Percentiles rank a stretch among this genome's conserved stretches.
Evolutionary conservation across 2,797 vertebrate genomes (phyloP).

Genomic region (Selene dorsalis): DNA sequence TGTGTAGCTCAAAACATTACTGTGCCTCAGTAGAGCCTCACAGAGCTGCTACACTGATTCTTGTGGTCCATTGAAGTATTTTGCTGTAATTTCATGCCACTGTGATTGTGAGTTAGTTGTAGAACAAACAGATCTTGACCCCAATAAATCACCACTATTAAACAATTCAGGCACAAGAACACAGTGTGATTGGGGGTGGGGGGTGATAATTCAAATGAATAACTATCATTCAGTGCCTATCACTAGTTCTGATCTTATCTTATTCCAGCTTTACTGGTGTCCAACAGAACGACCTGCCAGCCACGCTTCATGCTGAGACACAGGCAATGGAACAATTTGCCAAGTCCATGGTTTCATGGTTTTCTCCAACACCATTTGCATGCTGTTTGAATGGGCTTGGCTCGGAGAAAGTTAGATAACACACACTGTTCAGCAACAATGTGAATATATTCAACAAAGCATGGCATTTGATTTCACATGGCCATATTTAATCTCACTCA

Average conservation of each 20-base stretch:
- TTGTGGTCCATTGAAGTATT: too few relatives aligned
- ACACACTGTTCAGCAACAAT: conserved; percentile 13
- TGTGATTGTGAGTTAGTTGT: too few relatives aligned
- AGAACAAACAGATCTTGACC: too few relatives aligned
- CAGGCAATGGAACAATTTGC: conserved; percentile 14
- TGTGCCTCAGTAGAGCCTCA: too few relatives aligned
- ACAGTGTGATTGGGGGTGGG: background rate
- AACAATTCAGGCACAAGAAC: too few relatives aligned
- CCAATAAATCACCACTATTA: too few relatives aligned
- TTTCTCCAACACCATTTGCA: conserved; percentile 71
- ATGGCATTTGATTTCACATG: conserved; percentile 8
- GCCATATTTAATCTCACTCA: background rate
- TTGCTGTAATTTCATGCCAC: too few relatives aligned
- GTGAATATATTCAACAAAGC: background rate
- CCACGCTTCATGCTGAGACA: background rate
- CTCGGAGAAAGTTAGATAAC: conserved; percentile 31
- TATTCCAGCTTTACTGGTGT: background rate
- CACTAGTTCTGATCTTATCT: background rate
- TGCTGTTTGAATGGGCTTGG: conserved; percentile 71
- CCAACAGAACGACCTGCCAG: too few relatives aligned
- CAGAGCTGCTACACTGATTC: too few relatives aligned
- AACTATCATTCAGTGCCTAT: background rate
- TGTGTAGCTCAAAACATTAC: too few relatives aligned
- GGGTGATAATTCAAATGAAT: background rate
- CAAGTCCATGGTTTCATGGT: conserved; percentile 56